Percentiles rank a stretch among this genome's conserved stretches.
phyloP scores from a whole-genome alignment of 2,797 vertebrate genomes.

The Anabacerthia variegaticeps region DNA sequence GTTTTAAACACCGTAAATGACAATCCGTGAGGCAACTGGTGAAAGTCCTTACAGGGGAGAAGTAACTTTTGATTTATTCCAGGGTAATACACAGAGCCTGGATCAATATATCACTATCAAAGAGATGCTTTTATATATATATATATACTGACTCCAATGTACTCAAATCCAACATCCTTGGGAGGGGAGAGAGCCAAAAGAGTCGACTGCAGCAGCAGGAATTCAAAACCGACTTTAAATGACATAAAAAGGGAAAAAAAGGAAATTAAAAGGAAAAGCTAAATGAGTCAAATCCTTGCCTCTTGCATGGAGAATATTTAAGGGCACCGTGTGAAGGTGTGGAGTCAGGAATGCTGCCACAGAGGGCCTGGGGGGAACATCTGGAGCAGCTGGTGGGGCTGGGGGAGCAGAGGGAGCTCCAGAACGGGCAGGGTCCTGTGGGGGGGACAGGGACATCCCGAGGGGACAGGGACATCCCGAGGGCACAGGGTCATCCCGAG shows the following conservation, averaged over 20 bases:
- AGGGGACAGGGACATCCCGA: background rate
- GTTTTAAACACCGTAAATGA: background rate
- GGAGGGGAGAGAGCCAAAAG: background rate
- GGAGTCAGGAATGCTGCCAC: background rate
- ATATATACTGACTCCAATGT: background rate
- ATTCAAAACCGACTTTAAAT: background rate
- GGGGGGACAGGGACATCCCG: background rate
- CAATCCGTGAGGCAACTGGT: background rate
- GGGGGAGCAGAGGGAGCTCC: too few species aligned
- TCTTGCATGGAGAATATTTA: background rate
- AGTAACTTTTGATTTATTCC: slow-evolving; percentile 6
- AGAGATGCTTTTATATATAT: background rate
- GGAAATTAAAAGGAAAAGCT: background rate
- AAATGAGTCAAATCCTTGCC: background rate
- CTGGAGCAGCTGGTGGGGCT: background rate
- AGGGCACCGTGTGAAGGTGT: background rate
- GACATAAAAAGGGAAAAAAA: background rate
- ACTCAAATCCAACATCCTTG: background rate
- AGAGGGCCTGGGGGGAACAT: background rate
- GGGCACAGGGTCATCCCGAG: background rate
- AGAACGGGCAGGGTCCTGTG: too few species aligned
- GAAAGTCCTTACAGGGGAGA: background rate
- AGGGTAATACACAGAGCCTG: background rate
- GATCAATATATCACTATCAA: background rate
- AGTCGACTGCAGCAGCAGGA: background rate